These are phyloP conservation scores for Atractosteus spatula DNA, from an alignment of 2,113 vertebrate species.

Conservation along the genomic window DNA sequence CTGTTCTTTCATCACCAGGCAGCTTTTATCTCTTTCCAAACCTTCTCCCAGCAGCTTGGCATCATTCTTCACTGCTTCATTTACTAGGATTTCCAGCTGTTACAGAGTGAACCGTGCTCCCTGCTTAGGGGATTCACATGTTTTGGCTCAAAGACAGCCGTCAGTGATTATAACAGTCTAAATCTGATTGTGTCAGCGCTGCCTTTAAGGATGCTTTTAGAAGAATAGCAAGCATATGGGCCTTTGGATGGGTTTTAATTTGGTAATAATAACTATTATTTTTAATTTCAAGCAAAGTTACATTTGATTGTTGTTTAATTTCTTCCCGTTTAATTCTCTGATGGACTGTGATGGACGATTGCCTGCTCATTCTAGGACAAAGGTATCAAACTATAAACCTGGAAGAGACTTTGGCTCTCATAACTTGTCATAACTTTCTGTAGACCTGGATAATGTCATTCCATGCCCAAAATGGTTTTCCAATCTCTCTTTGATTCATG, in stretches of 20 bases:
- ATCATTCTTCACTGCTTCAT: neutral
- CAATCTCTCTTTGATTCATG: too few species aligned
- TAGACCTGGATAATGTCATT: too few species aligned
- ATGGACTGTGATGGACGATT: too few species aligned
- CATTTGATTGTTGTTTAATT: too few species aligned
- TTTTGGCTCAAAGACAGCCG: constrained; percentile 11
- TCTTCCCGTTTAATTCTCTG: neutral
- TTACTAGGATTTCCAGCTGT: constrained; percentile 17
- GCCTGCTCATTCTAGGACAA: too few species aligned
- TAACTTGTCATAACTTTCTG: too few species aligned
- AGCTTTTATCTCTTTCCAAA: constrained; percentile 15
- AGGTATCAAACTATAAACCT: too few species aligned
- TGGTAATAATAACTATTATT: neutral
- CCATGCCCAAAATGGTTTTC: too few species aligned
- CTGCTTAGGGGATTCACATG: neutral
- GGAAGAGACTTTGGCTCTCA: too few species aligned
- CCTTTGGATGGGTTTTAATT: too few species aligned
- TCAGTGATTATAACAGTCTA: constrained; percentile 1
- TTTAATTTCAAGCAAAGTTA: neutral
- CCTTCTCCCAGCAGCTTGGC: neutral
- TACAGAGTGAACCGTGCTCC: neutral
- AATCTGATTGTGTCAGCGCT: neutral
- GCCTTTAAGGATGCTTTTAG: neutral
- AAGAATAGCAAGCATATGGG: too few species aligned
- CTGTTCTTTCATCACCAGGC: constrained; percentile 7